Conservation (phyloP, 2,797 vertebrate genomes). For the Ibycter americanus region DNA sequence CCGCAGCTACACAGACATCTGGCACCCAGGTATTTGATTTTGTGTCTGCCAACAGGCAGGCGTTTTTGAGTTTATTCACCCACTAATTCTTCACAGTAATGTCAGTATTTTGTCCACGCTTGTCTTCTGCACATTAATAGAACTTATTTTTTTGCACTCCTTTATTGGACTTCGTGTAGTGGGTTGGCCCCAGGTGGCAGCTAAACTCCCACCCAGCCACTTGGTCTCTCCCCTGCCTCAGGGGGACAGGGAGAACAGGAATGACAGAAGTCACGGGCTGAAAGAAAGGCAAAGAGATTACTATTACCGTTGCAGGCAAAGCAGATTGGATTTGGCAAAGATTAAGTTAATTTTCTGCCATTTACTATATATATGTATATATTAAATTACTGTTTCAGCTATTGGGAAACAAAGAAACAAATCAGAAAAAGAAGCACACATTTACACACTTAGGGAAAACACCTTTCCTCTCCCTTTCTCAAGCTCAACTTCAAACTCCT, state of each 20-base stretch:
- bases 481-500: background rate
- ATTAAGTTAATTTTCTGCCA: background rate
- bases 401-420: background rate
- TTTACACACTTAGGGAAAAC: background rate
- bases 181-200: background rate
- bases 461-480: background rate
- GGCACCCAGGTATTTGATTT: constrained; percentile 60
- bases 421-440: background rate
- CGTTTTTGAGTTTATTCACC: background rate
- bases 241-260: background rate
- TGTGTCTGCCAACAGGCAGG: constrained; percentile 39
- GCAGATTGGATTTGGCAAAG: background rate
- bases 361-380: background rate
- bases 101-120: background rate
- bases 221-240: background rate
- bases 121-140: background rate
- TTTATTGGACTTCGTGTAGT: background rate
- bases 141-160: background rate
- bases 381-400: background rate
- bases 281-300: background rate
- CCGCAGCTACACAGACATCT: constrained; percentile 65
- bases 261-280: background rate
- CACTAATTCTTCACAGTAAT: constrained; percentile 17
- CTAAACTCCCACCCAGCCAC: background rate
- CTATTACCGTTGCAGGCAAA: background rate